Base-by-base conservation (phyloP, 2,797 vertebrate genomes). In the Lithobates sylvaticus region DNA sequence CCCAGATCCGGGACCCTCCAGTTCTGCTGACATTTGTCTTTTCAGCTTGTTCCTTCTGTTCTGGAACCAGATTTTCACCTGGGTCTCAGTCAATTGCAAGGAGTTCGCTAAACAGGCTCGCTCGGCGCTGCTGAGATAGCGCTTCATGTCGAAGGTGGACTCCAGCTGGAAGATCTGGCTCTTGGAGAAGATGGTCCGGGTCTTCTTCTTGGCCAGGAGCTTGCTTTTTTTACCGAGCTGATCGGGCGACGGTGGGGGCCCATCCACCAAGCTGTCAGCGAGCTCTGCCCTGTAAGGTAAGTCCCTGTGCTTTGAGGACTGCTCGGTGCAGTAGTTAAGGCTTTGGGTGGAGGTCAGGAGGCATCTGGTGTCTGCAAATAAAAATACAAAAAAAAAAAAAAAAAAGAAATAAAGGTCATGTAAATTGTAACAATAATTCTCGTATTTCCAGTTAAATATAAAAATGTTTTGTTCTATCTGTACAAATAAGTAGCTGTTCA, bases 11-110 rank as follows among this genome's bases (percentile, higher is more conserved):
- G 81, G 81, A 27, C 70, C 81, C 34, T 87, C 86, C 64, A 87
- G 75, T 34, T 87, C 86, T n/a, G 81, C 76, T 13, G 86, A 84
- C 86, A 87, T 96, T 88, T 99, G 98, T 90, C 99, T 99, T 95
- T 99, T 99, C 97, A 98, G 99, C 89, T 99, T 99, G 92, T 98
- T 99, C 89, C 98, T 96, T 71, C 98, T 94, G 93, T 99, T 99
- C 93, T 99, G 98, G 92, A 99, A 99, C 98, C 98, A 99, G 83
- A 99, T 99, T 91, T 99, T 99, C 87, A 99, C 98, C 91, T 99
- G 98, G 7, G 98, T 99, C 90, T 99, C 98, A 0, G 97, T 98
- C 89, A 99, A 95, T 92, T 97, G 96, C 47, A 97, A 93, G 1
- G 97, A 96, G 39, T 90, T 95, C 64, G 97, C 97, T 39, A 97